Base-by-base conservation (phyloP, 2,797 vertebrate species). In the Alcedo quadribrachys region DNA sequence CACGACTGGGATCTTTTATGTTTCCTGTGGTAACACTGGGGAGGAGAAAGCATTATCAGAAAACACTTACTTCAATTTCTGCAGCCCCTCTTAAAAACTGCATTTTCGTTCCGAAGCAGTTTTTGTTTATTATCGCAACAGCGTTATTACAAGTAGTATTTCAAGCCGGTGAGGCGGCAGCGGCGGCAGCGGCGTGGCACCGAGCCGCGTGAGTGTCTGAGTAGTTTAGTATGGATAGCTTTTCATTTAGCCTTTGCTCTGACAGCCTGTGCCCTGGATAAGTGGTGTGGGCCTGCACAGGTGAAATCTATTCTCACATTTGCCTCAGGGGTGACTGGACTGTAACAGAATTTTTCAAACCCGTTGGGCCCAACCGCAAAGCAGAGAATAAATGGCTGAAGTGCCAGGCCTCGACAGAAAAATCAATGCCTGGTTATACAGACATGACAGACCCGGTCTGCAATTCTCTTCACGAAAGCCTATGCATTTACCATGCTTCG, bases 361-460 rank as follows among this genome's bases (percentile, higher is more conserved):
- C 98, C 98, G 98, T 98, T 98, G 98, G 99, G 99, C 98, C 98
- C 98, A 98, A 99, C 99, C 98, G 98, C 99, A 99, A 99, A 99
- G 98, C 98, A 98, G 98, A 99, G 99, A 99, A 99, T 99, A 99
- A 99, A 99, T 99, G 98, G 99, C 98, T 97, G 98, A 98, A 98
- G 98, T 99, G 98, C 98, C 98, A 98, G 98, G 97, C 98, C 98
- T 98, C 97, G 99, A 99, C 99, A 99, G 98, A 99, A 99, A 99
- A 99, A 99, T 99, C 99, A 99, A 99, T 99, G 99, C 98, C 98
- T 99, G 98, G 98, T 99, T 99, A 99, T 99, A 99, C 99, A 99
- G 99, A 99, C 98, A 98, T 99, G 99, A 99, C 99, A 99, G 98
- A 96, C 97, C 96, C 74, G 94, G 97, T 93, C 97, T 97, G 97